These are phyloP conservation scores for Trachemys scripta DNA, from an alignment of 2,113 vertebrate species.

Conservation along the genomic window DNA sequence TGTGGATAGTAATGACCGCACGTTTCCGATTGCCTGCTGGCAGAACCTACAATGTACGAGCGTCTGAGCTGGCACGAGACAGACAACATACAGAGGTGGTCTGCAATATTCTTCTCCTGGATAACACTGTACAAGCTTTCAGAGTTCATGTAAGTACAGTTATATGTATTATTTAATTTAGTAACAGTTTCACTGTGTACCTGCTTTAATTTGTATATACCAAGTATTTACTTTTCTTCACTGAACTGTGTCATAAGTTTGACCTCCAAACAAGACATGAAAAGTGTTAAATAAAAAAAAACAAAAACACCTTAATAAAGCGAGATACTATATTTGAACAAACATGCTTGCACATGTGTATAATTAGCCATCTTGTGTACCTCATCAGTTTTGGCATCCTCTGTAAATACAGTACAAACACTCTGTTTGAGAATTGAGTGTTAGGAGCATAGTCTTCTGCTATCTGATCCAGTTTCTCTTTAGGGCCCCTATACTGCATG, in stretches of 20 bases:
- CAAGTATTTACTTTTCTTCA: neutral
- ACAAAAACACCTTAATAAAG: neutral
- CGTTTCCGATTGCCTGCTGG: slow-evolving; percentile 99
- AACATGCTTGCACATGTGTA: neutral
- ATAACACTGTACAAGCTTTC: slow-evolving; percentile 96
- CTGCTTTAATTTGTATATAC: neutral
- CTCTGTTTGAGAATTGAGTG: neutral
- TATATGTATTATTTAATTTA: neutral
- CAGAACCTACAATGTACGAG: slow-evolving; percentile 99
- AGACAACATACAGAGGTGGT: slow-evolving; percentile 97
- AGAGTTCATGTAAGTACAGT: slow-evolving; percentile 92
- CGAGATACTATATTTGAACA: neutral
- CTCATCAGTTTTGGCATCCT: slow-evolving; percentile 44
- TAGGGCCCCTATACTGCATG: neutral
- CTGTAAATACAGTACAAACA: neutral
- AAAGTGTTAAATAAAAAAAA: neutral
- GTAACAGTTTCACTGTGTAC: neutral
- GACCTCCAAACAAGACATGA: neutral
- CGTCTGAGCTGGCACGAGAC: slow-evolving; percentile 98
- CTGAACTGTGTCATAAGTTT: neutral
- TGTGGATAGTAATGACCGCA: slow-evolving; percentile 99
- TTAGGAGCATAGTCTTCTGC: neutral
- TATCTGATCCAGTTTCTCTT: neutral
- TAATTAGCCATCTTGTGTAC: neutral
- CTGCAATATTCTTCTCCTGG: slow-evolving; percentile 96